Evolutionary conservation across 2,888 invertebrate species (phyloP).

Genomic region (Agriotes lineatus): DNA sequence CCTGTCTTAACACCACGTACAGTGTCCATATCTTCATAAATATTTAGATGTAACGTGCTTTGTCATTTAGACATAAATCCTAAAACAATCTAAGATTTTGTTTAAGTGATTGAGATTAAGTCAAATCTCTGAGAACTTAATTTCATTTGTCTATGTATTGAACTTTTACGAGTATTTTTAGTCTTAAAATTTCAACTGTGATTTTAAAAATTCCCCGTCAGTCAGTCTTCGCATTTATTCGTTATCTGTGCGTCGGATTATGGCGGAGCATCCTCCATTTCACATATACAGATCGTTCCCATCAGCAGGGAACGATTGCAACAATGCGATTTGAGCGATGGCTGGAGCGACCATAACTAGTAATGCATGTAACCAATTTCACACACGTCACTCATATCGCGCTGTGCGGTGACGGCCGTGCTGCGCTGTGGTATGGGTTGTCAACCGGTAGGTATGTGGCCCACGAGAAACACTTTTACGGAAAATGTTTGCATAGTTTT

Average conservation of each 20-base stretch:
- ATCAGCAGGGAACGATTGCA: slow-evolving; percentile 34
- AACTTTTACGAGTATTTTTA: no score
- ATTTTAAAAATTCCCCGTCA: no score
- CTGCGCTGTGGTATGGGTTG: slow-evolving; percentile 37
- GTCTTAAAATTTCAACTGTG: no score
- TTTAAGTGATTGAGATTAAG: no score
- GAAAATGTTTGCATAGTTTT: slow-evolving; percentile 3
- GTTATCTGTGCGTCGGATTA: neutral
- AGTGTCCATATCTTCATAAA: no score
- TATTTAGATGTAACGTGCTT: no score
- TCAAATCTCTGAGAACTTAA: no score
- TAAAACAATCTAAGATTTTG: no score
- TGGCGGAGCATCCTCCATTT: neutral
- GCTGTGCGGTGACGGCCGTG: slow-evolving; percentile 38
- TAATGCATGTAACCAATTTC: slow-evolving; percentile 45
- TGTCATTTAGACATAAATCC: no score
- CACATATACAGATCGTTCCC: slow-evolving; percentile 24
- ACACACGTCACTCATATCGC: slow-evolving; percentile 43
- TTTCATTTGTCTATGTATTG: no score
- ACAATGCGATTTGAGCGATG: slow-evolving; percentile 41
- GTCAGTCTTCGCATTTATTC: neutral
- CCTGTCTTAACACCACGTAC: no score
- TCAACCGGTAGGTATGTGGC: slow-evolving; percentile 26
- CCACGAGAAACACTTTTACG: slow-evolving; percentile 8
- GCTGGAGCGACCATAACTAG: slow-evolving; percentile 41